phyloP scores from a whole-genome alignment of 2,113 vertebrate genomes.

The Aptenodytes forsteri region DNA sequence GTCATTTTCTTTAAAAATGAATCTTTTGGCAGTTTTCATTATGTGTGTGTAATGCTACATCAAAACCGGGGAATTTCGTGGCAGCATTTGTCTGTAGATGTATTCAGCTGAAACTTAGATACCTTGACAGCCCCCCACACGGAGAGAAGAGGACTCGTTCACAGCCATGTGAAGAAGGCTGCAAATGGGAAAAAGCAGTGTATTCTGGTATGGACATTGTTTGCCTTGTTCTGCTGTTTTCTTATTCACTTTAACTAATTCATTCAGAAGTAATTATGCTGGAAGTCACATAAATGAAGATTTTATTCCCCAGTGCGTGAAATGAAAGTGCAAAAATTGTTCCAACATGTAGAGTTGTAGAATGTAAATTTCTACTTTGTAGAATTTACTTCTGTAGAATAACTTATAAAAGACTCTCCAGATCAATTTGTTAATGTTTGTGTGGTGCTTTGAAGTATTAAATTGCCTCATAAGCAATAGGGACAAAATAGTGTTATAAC shows the following conservation, averaged over 20 bases:
- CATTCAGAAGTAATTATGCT: conserved; percentile 53
- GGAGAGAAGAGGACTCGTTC: background rate
- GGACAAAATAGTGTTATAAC: background rate
- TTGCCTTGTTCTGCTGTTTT: conserved; percentile 43
- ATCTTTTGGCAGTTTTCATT: conserved; percentile 57
- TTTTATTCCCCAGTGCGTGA: conserved; percentile 13
- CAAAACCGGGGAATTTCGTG: background rate
- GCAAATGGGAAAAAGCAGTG: conserved; percentile 16
- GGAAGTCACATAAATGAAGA: conserved; percentile 9
- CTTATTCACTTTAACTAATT: conserved; percentile 32
- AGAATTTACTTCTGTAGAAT: background rate
- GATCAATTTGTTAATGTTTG: conserved; percentile 28
- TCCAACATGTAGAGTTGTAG: background rate
- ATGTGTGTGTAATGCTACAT: conserved; percentile 49
- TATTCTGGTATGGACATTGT: background rate
- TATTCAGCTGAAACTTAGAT: background rate
- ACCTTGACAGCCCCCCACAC: background rate
- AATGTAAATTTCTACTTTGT: conserved; percentile 3
- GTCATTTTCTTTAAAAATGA: conserved; percentile 57
- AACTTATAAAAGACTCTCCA: background rate
- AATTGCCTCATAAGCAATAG: background rate
- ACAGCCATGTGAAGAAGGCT: background rate
- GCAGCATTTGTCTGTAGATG: conserved; percentile 18
- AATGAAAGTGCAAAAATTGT: conserved; percentile 1
- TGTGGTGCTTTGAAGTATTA: conserved; percentile 22